Conservation (phyloP, 2,888 invertebrate species). For the Therioaphis trifolii region DNA sequence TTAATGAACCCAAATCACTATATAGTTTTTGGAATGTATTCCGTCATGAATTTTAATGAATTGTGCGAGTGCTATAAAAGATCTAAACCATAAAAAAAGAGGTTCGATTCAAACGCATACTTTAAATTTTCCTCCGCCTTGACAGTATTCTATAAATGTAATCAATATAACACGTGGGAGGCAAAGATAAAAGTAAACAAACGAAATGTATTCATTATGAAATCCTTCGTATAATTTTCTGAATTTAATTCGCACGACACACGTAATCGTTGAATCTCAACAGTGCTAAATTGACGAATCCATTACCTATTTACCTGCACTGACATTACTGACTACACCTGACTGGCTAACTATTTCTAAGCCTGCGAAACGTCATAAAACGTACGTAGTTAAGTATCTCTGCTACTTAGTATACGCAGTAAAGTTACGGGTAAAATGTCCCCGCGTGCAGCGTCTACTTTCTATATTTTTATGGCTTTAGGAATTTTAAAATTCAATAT, state of each 20-base stretch:
- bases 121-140: slow-evolving; percentile 9
- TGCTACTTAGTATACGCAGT: not conserved
- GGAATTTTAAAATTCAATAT: not conserved
- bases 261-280: too few species aligned
- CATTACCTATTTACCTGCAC: too few species aligned
- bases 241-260: not conserved
- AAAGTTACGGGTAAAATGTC: not conserved
- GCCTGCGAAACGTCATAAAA: too few species aligned
- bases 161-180: not conserved
- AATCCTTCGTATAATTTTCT: not conserved
- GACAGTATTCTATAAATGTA: slow-evolving; percentile 6
- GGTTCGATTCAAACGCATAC: not conserved
- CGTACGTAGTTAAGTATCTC: too few species aligned
- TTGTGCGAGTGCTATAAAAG: not conserved
- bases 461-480: not conserved
- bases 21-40: not conserved
- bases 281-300: too few species aligned
- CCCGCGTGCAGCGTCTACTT: not conserved
- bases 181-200: slow-evolving; percentile 32
- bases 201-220: slow-evolving; percentile 10
- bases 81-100: slow-evolving; percentile 36
- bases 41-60: slow-evolving; percentile 49
- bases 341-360: too few species aligned
- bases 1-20: slow-evolving; percentile 12
- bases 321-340: too few species aligned